These are phyloP conservation scores for Illadopsis cleaveri DNA, from an alignment of 2,113 vertebrate species.

Conservation along the genomic window DNA sequence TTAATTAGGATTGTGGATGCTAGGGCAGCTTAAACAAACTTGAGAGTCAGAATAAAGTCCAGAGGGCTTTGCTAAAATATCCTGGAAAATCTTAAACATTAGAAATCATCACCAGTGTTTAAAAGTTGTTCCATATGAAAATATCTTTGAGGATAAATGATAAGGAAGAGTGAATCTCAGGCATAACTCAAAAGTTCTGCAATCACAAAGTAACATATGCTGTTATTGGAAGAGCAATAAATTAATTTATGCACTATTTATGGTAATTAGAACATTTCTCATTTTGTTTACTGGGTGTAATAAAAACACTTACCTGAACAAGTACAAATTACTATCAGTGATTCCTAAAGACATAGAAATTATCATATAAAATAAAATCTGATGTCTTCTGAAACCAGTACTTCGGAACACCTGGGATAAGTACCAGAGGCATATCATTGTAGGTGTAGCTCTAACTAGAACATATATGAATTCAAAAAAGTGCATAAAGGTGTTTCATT, in stretches of 20 bases:
- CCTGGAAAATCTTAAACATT: background rate
- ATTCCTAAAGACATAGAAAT: background rate
- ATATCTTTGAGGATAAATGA: background rate
- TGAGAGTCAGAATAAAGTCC: background rate
- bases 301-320: background rate
- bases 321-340: background rate
- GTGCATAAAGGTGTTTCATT: background rate
- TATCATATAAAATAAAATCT: background rate
- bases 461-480: background rate
- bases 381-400: background rate
- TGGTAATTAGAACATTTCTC: background rate
- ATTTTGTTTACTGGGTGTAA: background rate
- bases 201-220: background rate
- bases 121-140: background rate
- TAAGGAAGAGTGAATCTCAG: background rate
- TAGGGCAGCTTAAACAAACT: background rate
- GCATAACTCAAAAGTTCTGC: background rate
- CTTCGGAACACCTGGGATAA: background rate
- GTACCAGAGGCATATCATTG: background rate
- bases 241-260: background rate
- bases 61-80: background rate
- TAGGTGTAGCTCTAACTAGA: background rate
- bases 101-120: background rate
- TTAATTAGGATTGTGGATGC: background rate
- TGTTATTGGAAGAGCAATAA: background rate